These are phyloP conservation scores for Hymenopus coronatus DNA, from an alignment of 2,888 invertebrate species.

Conservation along the genomic window DNA sequence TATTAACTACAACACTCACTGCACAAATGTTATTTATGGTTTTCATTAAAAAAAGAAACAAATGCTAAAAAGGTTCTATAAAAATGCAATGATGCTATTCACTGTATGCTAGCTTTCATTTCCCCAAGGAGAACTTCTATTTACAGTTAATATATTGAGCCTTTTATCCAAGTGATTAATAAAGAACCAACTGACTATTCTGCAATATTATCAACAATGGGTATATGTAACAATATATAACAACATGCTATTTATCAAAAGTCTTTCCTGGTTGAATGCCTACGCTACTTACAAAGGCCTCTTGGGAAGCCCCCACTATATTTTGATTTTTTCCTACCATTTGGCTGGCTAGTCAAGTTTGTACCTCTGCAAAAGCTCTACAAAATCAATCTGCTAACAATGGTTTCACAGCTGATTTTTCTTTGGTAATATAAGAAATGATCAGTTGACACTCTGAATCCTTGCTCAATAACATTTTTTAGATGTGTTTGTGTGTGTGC, in stretches of 20 bases:
- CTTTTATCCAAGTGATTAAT: constrained; percentile 35
- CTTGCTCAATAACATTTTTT: background rate
- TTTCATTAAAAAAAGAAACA: constrained; percentile 30
- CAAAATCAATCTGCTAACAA: constrained; percentile 33
- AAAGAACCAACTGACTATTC: constrained; percentile 35
- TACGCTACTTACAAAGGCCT: constrained; percentile 33
- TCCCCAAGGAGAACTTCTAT: constrained; percentile 24
- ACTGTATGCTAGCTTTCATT: constrained; percentile 27
- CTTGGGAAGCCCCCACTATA: constrained; percentile 31
- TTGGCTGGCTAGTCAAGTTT: constrained; percentile 36
- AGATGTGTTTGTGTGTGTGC: background rate
- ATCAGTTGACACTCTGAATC: constrained; percentile 19
- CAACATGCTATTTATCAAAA: constrained; percentile 38
- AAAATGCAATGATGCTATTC: constrained; percentile 32
- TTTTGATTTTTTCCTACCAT: constrained; percentile 35
- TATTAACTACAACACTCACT: constrained; percentile 30
- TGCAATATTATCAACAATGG: constrained; percentile 37
- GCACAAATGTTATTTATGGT: constrained; percentile 30
- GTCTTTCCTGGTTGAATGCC: constrained; percentile 32
- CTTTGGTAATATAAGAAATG: constrained; percentile 35
- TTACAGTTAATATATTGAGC: constrained; percentile 36
- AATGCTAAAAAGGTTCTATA: constrained; percentile 34
- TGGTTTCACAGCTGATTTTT: constrained; percentile 33
- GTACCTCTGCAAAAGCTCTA: constrained; percentile 33
- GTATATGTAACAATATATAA: constrained; percentile 38